Base-by-base conservation (phyloP, 2,888 invertebrate species). In the Volucella bombylans region DNA sequence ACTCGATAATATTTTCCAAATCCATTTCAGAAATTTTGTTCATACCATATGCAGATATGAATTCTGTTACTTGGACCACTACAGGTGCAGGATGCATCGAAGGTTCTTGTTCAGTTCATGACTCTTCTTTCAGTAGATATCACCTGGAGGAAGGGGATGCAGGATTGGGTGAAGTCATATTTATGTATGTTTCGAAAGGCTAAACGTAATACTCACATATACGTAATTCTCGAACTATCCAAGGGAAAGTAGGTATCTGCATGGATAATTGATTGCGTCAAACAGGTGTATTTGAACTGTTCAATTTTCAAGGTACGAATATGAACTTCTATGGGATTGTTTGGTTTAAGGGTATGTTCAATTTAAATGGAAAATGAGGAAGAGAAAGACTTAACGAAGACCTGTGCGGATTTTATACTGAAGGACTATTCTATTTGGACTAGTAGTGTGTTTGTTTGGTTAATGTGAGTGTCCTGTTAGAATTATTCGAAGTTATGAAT, bases 211-310 rank as follows among this genome's bases (percentile, higher is more conserved):
- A n/a, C n/a, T n/a, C n/a, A 59, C 65, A 18, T 18, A 18, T 18
- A 18, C 18, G 18, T 18, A 71, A 68, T 61, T 71, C 54, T 61
- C 45, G 50, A 67, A 65, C 43, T 43, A 38, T 12, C 31, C 10
- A 45, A 14, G 1, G 43, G 59, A 39, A 15, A n/a, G 54, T 10
- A 39, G 52, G 4, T 61, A 81, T 81, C 69, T 74, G 57, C 69
- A 74, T 81, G 81, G 69, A 81, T 81, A 81, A 81, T 81, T 76
- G 76, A 81, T 81, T 39, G 64, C 69, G 57, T 69, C 71, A 76
- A 81, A 69, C 81, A 81, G 81, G 81, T 81, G 81, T 81, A 65
- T 71, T 76, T 76, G 81, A 76, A 69, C 64, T 81, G 76, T 71
- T 81, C 81, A 81, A 81, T 81, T 81, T 69, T 39, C 62, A 45